A percentile compares a stretch with the other conserved stretches of the same genome.
Conservation (phyloP, 2,797 vertebrate genomes). For the Chiloscyllium punctatum region DNA sequence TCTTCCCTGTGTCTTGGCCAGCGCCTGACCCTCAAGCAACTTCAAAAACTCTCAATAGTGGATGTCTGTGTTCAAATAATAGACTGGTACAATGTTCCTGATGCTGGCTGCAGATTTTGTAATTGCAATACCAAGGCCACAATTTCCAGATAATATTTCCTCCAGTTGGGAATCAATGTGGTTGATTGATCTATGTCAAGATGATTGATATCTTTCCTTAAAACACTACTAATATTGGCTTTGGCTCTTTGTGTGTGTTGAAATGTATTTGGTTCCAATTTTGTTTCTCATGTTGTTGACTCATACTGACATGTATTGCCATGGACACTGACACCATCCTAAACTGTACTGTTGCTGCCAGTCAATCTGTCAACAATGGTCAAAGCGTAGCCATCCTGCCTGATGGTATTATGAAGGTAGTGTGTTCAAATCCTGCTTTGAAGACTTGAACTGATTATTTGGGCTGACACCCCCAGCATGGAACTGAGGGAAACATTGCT, state of each 20-base stretch:
- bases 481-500: background rate
- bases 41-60: background rate
- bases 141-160: background rate
- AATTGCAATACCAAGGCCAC: background rate
- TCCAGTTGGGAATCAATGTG: background rate
- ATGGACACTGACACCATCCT: background rate
- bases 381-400: background rate
- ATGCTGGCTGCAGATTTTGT: background rate
- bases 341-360: background rate
- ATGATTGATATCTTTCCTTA: background rate
- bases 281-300: background rate
- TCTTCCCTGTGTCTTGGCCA: background rate
- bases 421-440: background rate
- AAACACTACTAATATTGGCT: background rate
- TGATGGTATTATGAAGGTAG: background rate
- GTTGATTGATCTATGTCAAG: background rate
- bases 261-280: background rate
- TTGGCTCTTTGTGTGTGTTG: background rate
- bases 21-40: fast-evolving
- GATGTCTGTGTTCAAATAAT: background rate
- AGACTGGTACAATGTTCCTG: background rate
- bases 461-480: background rate
- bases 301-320: background rate
- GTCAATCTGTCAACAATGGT: background rate
- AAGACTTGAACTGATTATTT: background rate